Base-by-base conservation (phyloP, 2,113 vertebrate species). In the Lanius ludovicianus region DNA sequence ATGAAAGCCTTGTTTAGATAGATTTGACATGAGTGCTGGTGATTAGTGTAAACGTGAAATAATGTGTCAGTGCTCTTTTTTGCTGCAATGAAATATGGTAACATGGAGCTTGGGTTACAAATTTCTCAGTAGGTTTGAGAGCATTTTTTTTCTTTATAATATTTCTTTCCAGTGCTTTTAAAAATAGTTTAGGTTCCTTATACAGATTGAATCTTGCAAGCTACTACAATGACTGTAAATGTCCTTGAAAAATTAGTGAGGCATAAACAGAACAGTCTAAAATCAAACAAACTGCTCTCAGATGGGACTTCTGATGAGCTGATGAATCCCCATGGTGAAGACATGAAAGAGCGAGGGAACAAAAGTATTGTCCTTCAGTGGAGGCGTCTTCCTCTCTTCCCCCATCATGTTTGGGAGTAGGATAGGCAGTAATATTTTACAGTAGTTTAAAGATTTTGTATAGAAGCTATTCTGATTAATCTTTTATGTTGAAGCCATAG, bases 1-100 rank as follows among this genome's bases (percentile, higher is more conserved):
- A 87, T 90, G 88, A 57, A 96, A 92, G 81, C 92, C 95, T 96
- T 96, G 94, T 97, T 96, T 87, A 95, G 86, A 79, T 84, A 88
- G 82, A 79, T 96, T 94, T 97, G 89, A 47, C 68, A 44, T 59
- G 42, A 84, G 74, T 95, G 80, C 78, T 94, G 65, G 68, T 95
- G 93, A 86, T 96, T 92, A 96, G 64, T 35, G 28, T 95, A 93
- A 96, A 92, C 78, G 68, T 90, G 87, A 96, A 87, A 89, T 87
- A 53, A 76, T 63, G 41, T 87, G 70, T 96, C 77, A 71, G 60
- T 97, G 62, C 33, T 65, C 8, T 39, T 31, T 76, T 75, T 75
- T 73, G 24, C 14, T 55, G 5, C 60, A n/a, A 4, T 69, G 37
- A 59, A 75, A 59, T 84, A 57, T 0, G 2, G 2, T 63, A 97